phyloP scores from a whole-genome alignment of 1,140 invertebrate species.

The Bombyx mandarina region DNA sequence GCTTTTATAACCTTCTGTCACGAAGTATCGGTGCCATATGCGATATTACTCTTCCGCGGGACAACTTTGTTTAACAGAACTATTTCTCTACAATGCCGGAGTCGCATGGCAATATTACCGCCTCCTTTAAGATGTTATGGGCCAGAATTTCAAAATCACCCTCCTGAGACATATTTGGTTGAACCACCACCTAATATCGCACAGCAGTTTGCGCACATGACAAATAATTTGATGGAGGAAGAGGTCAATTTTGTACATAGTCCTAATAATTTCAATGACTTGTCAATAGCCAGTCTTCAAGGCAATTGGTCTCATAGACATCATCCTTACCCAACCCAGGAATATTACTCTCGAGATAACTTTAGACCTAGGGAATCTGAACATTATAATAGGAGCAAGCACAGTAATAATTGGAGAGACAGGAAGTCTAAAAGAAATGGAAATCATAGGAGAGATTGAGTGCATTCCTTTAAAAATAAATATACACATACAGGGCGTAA shows the following conservation, averaged over 20 bases:
- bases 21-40: conserved; percentile 79
- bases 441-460: conserved; percentile 2
- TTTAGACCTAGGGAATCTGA: conserved; percentile 24
- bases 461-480: too few species aligned
- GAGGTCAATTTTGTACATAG: conserved; percentile 10
- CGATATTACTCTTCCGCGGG: conserved; percentile 78
- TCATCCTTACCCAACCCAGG: conserved; percentile 47
- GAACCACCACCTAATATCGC: not conserved
- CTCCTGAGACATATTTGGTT: conserved; percentile 2
- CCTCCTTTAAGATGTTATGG: conserved; percentile 44
- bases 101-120: conserved; percentile 26
- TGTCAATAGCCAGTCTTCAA: conserved; percentile 59
- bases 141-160: conserved; percentile 16
- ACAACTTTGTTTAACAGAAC: conserved; percentile 71
- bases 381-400: conserved; percentile 22
- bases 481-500: too few species aligned
- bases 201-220: conserved; percentile 52
- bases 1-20: conserved; percentile 85
- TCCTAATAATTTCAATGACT: conserved; percentile 25
- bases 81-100: conserved; percentile 60
- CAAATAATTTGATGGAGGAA: conserved; percentile 37
- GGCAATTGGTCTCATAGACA: conserved; percentile 62
- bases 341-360: conserved; percentile 28
- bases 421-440: conserved; percentile 33
- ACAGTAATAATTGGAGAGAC: conserved; percentile 30